Evolutionary conservation across 2,888 invertebrate species (phyloP), one percentile per base, ranked within the genome.

Genomic region (Agrilus mali): DNA sequence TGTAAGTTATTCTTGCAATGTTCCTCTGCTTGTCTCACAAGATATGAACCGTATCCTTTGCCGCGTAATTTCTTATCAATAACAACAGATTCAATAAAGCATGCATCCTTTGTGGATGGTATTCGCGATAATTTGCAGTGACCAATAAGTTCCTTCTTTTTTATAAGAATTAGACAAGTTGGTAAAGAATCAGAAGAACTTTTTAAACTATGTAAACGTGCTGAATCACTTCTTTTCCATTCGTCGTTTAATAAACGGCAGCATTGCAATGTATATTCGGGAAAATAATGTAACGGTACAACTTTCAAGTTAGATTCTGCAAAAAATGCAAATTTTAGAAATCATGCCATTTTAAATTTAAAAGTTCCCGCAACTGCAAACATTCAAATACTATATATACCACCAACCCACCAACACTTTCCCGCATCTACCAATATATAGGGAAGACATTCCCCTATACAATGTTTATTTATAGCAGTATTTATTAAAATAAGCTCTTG

Each of bases 161-260:
- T 68, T 44, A 86, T 66, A 47, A 88, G 67, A 54, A 86, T 73
- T 55, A 83, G 70, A 63, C 77, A 82, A 34, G 82, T 81, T 16
- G 87, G 84, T 55, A 86, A 69, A 41, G 68, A 65, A 59, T 87
- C 82, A 58, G 80, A 77, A 1, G 87, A 87, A 33, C 76, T 72
- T 61, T 78, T 74, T 40, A 89, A 66, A 40, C 83, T 83, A 63
- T 79, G 74, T 69, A 87, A 74, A 57, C 89, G 74, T 45, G 86
- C 85, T 33, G 80, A 80, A 62, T 81, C 78, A 58, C 87, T 86
- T 55, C 88, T 73, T 49, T 83, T 84, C 89, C 89, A 89, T 72
- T 89, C 86, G n/a, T 80, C 77, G 63, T 89, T 89, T 51, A 89
- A 78, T 44, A 89, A 69, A 53, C 75, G 72, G 60, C 84, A 85